Evolutionary conservation across 2,113 vertebrate genomes (phyloP).

Genomic region (Festucalex cinctus): DNA sequence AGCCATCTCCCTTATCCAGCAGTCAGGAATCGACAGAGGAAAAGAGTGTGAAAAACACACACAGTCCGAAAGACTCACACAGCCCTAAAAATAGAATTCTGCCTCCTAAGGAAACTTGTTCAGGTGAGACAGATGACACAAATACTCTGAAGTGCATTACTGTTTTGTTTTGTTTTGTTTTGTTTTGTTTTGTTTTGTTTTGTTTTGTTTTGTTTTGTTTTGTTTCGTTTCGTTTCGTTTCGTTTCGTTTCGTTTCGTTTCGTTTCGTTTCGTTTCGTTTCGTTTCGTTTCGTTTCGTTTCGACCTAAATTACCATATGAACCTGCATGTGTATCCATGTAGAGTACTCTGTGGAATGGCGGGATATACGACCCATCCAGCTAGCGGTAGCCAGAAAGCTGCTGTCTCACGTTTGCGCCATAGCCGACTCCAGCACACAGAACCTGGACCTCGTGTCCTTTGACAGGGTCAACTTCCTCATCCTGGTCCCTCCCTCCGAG

Average conservation of each 20-base stretch:
- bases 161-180: neutral
- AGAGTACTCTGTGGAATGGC: constrained; percentile 75
- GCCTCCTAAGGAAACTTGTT: constrained; percentile 39
- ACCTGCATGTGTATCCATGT: constrained; percentile 4
- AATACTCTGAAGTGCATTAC: neutral
- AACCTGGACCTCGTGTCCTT: constrained; percentile 92
- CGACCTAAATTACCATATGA: neutral
- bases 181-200: no score
- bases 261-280: no score
- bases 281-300: no score
- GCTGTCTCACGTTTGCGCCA: constrained; percentile 93
- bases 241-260: no score
- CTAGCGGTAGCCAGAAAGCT: constrained; percentile 94
- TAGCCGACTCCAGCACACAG: constrained; percentile 96
- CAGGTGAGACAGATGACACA: constrained; percentile 51
- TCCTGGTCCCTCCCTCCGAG: constrained; percentile 92
- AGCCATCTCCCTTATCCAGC: constrained; percentile 67
- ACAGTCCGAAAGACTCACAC: constrained; percentile 35
- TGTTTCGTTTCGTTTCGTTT: no score
- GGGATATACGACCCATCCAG: constrained; percentile 86
- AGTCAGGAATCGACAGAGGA: constrained; percentile 57
- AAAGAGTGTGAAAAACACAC: constrained; percentile 41
- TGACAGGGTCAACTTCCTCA: constrained; percentile 89
- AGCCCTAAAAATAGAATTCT: constrained; percentile 8
- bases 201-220: no score